phyloP scores from a whole-genome alignment of 1,140 invertebrate species.

The Drosophila rhopaloa region DNA sequence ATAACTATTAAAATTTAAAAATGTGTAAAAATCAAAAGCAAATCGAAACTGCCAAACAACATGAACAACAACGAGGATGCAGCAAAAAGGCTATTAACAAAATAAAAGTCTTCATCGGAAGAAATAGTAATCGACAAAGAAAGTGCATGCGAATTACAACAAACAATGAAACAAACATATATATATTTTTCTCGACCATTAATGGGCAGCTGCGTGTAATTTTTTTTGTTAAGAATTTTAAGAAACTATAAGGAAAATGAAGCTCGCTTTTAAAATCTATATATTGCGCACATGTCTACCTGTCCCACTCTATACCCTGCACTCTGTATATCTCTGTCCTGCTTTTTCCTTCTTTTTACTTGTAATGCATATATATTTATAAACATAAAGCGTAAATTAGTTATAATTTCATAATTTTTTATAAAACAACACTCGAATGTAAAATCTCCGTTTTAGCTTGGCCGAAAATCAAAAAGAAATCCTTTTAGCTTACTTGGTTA shows the following conservation, averaged over 20 bases:
- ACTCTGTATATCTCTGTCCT: constrained; percentile 44
- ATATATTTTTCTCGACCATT: constrained; percentile 1
- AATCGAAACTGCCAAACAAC: constrained; percentile 49
- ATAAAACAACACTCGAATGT: constrained; percentile 43
- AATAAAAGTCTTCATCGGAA: constrained; percentile 4
- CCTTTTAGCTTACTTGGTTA: constrained; percentile 48
- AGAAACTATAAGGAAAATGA: constrained; percentile 16
- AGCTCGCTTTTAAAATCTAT: constrained; percentile 34
- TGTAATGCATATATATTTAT: constrained; percentile 65
- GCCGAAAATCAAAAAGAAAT: constrained; percentile 31
- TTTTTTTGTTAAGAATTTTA: constrained; percentile 24
- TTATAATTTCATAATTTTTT: constrained; percentile 70
- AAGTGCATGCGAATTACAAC: constrained; percentile 20
- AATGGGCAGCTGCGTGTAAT: constrained; percentile 12
- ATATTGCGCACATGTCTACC: constrained; percentile 22
- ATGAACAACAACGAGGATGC: constrained; percentile 56
- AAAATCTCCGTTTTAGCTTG: constrained; percentile 59
- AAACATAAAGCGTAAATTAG: constrained; percentile 57
- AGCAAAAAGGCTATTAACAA: constrained; percentile 69
- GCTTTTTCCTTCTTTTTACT: constrained; percentile 30
- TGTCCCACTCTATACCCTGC: constrained; percentile 43
- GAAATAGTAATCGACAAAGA: constrained; percentile 22
- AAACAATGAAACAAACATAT: constrained; percentile 4
- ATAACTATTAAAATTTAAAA: constrained; percentile 34
- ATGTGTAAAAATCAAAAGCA: constrained; percentile 33